These are phyloP conservation scores for Allobates femoralis DNA, from an alignment of 2,797 vertebrate species.

Conservation along the genomic window DNA sequence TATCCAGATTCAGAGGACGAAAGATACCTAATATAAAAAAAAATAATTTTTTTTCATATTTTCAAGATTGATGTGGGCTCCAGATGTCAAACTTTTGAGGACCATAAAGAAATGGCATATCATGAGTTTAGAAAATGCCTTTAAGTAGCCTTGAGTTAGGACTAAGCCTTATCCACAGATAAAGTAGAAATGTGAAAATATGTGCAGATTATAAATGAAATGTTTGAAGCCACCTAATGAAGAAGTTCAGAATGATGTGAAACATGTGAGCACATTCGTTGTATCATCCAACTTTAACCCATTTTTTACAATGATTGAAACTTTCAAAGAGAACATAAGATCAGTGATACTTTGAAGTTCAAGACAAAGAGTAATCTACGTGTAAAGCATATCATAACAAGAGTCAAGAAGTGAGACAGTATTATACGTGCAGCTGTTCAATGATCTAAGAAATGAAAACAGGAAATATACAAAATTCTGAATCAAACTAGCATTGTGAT, in stretches of 20 bases:
- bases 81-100: no score
- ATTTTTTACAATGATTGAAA: conserved; percentile 5
- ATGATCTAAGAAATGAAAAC: background rate
- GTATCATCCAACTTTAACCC: background rate
- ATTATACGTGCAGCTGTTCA: background rate
- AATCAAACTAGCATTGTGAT: background rate
- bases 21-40: no score
- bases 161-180: no score
- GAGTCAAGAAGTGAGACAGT: background rate
- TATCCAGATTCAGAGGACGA: no score
- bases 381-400: background rate
- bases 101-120: no score
- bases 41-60: no score
- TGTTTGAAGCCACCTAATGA: background rate
- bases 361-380: conserved; percentile 21
- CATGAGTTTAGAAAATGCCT: no score
- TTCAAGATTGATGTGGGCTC: no score
- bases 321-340: conserved; percentile 18
- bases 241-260: background rate
- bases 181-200: no score
- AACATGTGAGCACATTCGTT: background rate
- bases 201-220: no score
- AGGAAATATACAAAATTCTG: background rate
- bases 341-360: conserved; percentile 22
- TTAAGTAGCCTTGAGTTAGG: no score